Evolutionary conservation across 1,140 invertebrate genomes (phyloP).

Genomic region (Zaprionus gabonicus): DNA sequence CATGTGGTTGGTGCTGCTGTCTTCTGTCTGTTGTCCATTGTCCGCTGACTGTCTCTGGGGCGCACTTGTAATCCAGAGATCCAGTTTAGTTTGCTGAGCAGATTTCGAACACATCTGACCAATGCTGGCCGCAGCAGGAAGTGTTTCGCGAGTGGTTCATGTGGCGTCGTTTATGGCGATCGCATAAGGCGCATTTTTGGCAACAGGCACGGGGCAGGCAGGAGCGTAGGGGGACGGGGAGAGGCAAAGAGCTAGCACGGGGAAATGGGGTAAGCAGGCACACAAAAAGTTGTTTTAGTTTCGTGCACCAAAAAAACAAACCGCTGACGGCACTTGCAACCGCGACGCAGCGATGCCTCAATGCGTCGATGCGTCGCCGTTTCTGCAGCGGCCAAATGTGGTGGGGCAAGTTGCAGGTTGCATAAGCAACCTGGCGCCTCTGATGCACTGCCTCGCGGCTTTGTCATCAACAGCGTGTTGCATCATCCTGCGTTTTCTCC

Average conservation of each 20-base stretch:
- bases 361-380: slow-evolving; percentile 61
- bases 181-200: slow-evolving; percentile 49
- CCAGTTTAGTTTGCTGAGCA: slow-evolving; percentile 58
- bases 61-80: slow-evolving; percentile 46
- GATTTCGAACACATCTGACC: slow-evolving; percentile 65
- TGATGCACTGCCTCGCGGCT: slow-evolving; percentile 5
- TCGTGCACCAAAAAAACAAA: slow-evolving; percentile 52
- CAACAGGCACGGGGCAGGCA: slow-evolving; percentile 20
- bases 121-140: slow-evolving; percentile 60
- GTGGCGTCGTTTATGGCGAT: slow-evolving; percentile 39
- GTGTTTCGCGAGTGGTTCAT: slow-evolving; percentile 48
- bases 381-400: slow-evolving; percentile 36
- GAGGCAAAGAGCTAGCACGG: neutral
- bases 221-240: neutral
- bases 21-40: slow-evolving; percentile 9
- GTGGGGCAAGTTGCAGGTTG: slow-evolving; percentile 43
- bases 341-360: slow-evolving; percentile 46
- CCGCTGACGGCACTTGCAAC: slow-evolving; percentile 21
- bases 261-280: neutral
- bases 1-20: slow-evolving; percentile 1
- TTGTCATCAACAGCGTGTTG: slow-evolving; percentile 17
- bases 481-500: slow-evolving; percentile 22
- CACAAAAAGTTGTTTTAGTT: slow-evolving; percentile 69
- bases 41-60: slow-evolving; percentile 48
- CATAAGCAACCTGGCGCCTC: slow-evolving; percentile 36